Conservation (phyloP, 2,797 vertebrate genomes). For the Tinamus major region DNA sequence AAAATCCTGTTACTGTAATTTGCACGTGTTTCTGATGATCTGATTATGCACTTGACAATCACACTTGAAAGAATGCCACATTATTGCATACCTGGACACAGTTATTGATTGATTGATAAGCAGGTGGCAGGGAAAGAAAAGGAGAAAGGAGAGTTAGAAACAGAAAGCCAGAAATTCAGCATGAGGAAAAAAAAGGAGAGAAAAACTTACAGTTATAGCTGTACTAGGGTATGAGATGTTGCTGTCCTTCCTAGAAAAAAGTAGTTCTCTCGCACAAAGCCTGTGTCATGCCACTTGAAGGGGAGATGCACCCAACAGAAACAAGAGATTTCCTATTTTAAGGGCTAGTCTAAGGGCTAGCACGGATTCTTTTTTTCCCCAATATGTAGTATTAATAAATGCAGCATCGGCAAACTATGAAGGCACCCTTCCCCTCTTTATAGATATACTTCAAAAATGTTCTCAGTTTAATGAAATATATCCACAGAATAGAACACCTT, state of each 20-base stretch:
- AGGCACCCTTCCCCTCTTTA: not conserved
- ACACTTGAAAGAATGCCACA: not conserved
- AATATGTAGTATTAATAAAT: not conserved
- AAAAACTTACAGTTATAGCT: not conserved
- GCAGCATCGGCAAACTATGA: not conserved
- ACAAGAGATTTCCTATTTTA: not conserved
- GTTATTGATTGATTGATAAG: not conserved
- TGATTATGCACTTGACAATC: not conserved
- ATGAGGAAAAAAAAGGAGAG: not conserved
- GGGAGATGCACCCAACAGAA: not conserved
- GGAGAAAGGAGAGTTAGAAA: not conserved
- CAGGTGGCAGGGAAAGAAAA: fast-evolving
- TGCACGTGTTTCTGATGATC: not conserved
- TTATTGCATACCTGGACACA: not conserved
- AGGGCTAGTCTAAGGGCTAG: not conserved
- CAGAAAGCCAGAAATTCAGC: not conserved
- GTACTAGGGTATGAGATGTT: not conserved
- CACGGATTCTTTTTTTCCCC: not conserved
- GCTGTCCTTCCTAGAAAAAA: not conserved
- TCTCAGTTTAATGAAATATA: not conserved
- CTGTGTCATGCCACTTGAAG: not conserved
- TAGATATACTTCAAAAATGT: not conserved
- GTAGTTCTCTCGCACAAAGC: not conserved
- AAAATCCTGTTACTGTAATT: not conserved
- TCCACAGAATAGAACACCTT: not conserved